phyloP scores from a whole-genome alignment of 2,113 vertebrate species.

The Pseudorhombus dupliciocellatus region DNA sequence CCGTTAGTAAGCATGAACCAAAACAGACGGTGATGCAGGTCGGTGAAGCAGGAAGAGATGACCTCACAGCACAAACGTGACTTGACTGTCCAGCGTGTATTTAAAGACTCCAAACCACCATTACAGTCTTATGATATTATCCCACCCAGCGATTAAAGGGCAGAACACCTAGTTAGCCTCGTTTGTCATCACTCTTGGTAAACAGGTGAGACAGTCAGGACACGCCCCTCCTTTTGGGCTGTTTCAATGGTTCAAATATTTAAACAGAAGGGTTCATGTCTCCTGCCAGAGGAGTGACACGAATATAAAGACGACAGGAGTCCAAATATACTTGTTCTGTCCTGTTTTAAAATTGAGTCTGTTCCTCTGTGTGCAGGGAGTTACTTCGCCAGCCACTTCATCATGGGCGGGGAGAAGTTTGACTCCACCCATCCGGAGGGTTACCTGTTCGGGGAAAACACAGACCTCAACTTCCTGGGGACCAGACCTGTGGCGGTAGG shows the following conservation, averaged over 20 bases:
- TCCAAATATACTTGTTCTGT: not conserved
- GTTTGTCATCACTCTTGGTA: constrained; percentile 27
- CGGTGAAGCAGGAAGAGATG: constrained; percentile 12
- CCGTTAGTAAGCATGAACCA: constrained; percentile 1
- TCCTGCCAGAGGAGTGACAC: constrained; percentile 6
- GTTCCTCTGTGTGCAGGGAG: constrained; percentile 82
- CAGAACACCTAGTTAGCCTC: constrained; percentile 36
- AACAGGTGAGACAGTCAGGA: constrained; percentile 40
- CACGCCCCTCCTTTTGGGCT: not conserved
- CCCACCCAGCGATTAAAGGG: constrained; percentile 53
- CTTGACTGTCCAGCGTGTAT: constrained; percentile 42
- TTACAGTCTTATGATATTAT: constrained; percentile 56
- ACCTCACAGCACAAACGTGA: constrained; percentile 30
- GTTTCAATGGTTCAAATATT: constrained; percentile 12
- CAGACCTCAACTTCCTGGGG: constrained; percentile 98
- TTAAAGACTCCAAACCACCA: constrained; percentile 46
- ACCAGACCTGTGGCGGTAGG: constrained; percentile 93
- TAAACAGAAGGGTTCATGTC: constrained; percentile 13
- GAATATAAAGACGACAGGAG: not conserved
- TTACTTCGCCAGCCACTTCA: constrained; percentile 99
- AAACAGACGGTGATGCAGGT: constrained; percentile 7
- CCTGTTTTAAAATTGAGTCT: not conserved
- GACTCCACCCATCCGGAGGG: constrained; percentile 96
- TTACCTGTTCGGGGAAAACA: constrained; percentile 99
- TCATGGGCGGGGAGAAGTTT: constrained; percentile 99